Evolutionary conservation across 2,888 invertebrate species (phyloP), one percentile per base, ranked within the genome.

Genomic region (Drosophila testacea): DNA sequence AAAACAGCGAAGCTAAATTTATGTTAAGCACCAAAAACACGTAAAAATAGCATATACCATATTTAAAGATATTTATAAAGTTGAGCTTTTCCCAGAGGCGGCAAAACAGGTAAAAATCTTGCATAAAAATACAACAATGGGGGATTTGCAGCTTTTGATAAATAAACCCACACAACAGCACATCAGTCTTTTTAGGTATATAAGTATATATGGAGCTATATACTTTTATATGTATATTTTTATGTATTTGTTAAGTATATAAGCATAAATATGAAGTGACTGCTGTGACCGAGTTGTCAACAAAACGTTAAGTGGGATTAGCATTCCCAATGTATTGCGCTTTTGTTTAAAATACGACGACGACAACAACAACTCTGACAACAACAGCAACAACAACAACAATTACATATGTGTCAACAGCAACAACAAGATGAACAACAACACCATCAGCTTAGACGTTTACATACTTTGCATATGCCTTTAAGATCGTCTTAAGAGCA

Each of bases 301-400:
- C 86, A 83, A 73, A 81, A 78, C 76, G 81, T 86, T 86, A 81
- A 86, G 83, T 72, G 66, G 83, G 88, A 81, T 83, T 83, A 86
- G 81, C 68, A 59, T 52, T n/a, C 13, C 22, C 51, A 38, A 34
- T 59, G 70, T 61, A 63, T 65, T 83, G 80, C 70, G 67, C 88
- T 70, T 77, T 88, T 79, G 78, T 68, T 77, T 59, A 38, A 48
- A 30, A 59, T 39, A 32, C 39, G 47, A 7, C 56, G 51, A 28
- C 59, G 38, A n/a, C n/a, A n/a, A 11, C 44, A 41, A 36, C 41
- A 39, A 6, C 41, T 34, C 28, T 64, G 65, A 46, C n/a, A n/a
- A n/a, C n/a, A n/a, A n/a, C n/a, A n/a, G n/a, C n/a, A n/a, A n/a
- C 69, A 69, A 42, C 69, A 69, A 61, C 55, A 65, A 65, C 54